Conservation (phyloP, 2,888 invertebrate species). For the Dusona sp. region DNA sequence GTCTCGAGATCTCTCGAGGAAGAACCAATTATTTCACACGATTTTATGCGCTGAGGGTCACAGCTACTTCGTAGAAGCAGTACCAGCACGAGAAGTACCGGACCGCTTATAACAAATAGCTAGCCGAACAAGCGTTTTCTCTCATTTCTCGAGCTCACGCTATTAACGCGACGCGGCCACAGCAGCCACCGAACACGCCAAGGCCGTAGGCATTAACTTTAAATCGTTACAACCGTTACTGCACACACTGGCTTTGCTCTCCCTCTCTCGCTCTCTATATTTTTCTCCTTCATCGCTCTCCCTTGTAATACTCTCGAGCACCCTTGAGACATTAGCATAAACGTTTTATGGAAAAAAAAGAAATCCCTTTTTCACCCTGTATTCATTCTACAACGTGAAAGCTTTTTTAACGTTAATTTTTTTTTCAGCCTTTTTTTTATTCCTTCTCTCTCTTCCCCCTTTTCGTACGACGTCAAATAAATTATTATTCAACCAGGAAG, state of each 20-base stretch:
- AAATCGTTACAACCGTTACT: constrained; percentile 66
- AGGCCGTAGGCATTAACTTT: constrained; percentile 65
- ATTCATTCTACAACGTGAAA: constrained; percentile 9
- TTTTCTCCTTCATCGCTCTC: constrained; percentile 32
- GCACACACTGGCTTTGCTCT: background rate
- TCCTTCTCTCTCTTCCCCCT: background rate
- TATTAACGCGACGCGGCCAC: constrained; percentile 53
- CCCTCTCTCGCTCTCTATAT: constrained; percentile 8
- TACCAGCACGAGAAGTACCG: constrained; percentile 26
- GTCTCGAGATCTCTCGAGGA: constrained; percentile 46
- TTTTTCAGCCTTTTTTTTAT: constrained; percentile 5
- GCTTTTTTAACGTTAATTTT: constrained; percentile 14
- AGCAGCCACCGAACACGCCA: constrained; percentile 62
- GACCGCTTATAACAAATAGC: constrained; percentile 57
- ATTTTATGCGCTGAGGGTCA: constrained; percentile 50
- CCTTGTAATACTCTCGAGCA: constrained; percentile 31
- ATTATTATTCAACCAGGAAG: constrained; percentile 25
- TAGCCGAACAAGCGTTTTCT: constrained; percentile 52
- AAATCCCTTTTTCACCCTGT: constrained; percentile 36
- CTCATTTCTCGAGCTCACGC: constrained; percentile 61
- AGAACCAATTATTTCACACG: constrained; percentile 63
- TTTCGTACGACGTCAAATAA: constrained; percentile 1
- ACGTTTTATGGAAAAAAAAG: constrained; percentile 48
- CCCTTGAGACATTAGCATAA: constrained; percentile 63
- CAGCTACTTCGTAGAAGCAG: constrained; percentile 21